Conservation (phyloP, 1,140 invertebrate species). For the Oedothorax gibbosus region DNA sequence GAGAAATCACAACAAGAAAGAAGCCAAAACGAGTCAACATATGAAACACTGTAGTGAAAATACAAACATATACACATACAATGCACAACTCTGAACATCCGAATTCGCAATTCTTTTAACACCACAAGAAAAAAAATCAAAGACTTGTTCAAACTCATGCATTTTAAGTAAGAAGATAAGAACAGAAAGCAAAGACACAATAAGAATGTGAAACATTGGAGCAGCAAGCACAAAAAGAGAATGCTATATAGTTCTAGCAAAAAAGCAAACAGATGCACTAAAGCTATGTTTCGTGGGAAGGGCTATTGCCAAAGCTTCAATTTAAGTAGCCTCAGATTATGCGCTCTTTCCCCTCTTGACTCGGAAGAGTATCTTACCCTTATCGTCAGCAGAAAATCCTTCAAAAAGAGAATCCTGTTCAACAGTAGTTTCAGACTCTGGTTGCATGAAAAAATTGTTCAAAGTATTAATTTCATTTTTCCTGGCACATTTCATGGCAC, state of each 20-base stretch:
- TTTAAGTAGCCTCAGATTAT: background rate
- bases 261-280: conserved; percentile 50
- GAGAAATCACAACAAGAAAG: background rate
- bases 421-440: conserved; percentile 57
- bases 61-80: conserved; percentile 39
- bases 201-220: conserved; percentile 36
- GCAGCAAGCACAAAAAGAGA: conserved; percentile 54
- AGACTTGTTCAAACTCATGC: conserved; percentile 41
- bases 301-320: conserved; percentile 40
- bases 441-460: conserved; percentile 58
- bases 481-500: background rate
- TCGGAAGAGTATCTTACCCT: conserved; percentile 38
- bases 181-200: conserved; percentile 46
- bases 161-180: conserved; percentile 29
- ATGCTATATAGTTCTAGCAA: conserved; percentile 51
- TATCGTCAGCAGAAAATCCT: conserved; percentile 41
- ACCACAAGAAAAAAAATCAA: conserved; percentile 18
- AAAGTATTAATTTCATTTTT: conserved; percentile 18
- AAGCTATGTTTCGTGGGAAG: conserved; percentile 45
- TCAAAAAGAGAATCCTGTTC: conserved; percentile 54
- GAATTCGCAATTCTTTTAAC: conserved; percentile 25
- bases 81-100: conserved; percentile 6
- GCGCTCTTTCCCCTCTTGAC: background rate
- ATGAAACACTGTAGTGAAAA: conserved; percentile 5
- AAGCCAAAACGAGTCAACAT: conserved; percentile 3